These are phyloP conservation scores for Nettapus auritus DNA, from an alignment of 2,113 vertebrate species.

Conservation along the genomic window DNA sequence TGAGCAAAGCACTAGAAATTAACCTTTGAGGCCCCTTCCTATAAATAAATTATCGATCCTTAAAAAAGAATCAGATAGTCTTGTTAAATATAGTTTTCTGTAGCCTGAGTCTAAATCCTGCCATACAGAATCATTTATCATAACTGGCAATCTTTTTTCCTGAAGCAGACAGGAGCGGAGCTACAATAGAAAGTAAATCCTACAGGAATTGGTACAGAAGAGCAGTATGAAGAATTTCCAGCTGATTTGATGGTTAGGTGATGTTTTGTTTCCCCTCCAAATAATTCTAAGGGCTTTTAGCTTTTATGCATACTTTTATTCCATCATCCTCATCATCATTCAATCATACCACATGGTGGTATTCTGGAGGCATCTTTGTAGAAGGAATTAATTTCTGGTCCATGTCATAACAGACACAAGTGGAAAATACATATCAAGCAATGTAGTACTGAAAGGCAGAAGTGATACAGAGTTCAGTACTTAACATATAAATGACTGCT, in stretches of 20 bases:
- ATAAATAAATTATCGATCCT: conserved; percentile 58
- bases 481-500: conserved; percentile 42
- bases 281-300: conserved; percentile 22
- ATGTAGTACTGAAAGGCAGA: not conserved
- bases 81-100: not conserved
- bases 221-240: conserved; percentile 30
- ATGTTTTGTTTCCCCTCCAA: conserved; percentile 37
- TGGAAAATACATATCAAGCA: conserved; percentile 12
- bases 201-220: not conserved
- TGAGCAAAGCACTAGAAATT: conserved; percentile 48
- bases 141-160: not conserved
- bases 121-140: not conserved
- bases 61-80: conserved; percentile 2
- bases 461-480: not conserved
- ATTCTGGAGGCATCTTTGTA: not conserved
- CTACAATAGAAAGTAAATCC: not conserved
- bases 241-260: not conserved
- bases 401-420: conserved; percentile 4
- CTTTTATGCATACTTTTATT: conserved; percentile 39
- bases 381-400: conserved; percentile 21
- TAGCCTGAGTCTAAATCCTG: not conserved
- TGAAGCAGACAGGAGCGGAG: not conserved
- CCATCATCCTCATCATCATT: conserved; percentile 3
- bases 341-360: not conserved
- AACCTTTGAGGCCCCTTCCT: conserved; percentile 34